Evolutionary conservation across 1,140 invertebrate species (phyloP), one percentile per base, ranked within the genome.

Genomic region (Papilio polyxenes): DNA sequence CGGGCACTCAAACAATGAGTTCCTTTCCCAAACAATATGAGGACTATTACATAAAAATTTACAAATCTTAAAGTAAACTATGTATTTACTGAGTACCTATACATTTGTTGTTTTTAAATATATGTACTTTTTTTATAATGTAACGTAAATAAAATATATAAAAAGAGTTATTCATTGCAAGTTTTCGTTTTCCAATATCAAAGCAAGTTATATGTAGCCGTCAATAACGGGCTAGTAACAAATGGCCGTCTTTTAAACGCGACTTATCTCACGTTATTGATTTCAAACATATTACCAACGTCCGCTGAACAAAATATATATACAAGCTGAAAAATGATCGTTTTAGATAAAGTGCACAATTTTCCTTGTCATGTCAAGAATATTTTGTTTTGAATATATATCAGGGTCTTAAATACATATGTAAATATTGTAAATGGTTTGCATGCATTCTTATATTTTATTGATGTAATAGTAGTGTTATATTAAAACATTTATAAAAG

Each of bases 161-260:
- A 31, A 72, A 15, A 72, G 40, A 37, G 31, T 72, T 37, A 40
- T 72, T 13, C 13, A 72, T 72, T 37, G 4, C 11, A 37, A 37
- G 65, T 69, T 72, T 31, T 15, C 65, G 65, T 31, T 72, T 72
- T 72, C 65, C 65, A 72, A 72, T 72, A 77, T 31, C 20, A 9
- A 59, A 17, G 53, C 51, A 79, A 59, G 23, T 62, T 79, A 79
- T 79, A 17, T 79, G 51, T 59, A 62, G 13, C 51, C 76, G 76
- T 79, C 76, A 79, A 79, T 79, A 79, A 79, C 76, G 53, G 56
- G 17, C 37, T 17, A 31, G 56, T 79, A 79, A 79, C 76, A 79
- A 79, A 79, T 79, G 56, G 37, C 31, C 76, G 76, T 79, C 76
- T 79, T 79, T 62, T 79, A 79, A 79, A 62, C 17, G 76, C 75